phyloP scores from a whole-genome alignment of 30 jellyfish, hydroid and myxozoan species.

The Rhopilema esculentum region DNA sequence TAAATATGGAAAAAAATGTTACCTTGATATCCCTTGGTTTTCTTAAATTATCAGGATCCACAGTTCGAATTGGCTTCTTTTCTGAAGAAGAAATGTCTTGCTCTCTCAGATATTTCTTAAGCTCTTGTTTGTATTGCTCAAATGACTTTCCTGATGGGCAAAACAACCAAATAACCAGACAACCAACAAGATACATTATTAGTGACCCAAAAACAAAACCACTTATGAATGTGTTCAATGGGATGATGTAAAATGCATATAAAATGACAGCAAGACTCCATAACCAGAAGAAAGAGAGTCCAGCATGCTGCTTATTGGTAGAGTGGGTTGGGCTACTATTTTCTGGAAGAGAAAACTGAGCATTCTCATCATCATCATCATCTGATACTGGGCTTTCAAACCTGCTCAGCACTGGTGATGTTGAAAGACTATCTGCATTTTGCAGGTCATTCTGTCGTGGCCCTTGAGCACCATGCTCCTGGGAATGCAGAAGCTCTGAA shows the following conservation, averaged over 20 bases:
- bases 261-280: constrained; percentile 63
- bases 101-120: constrained; percentile 66
- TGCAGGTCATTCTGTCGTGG: constrained; percentile 47
- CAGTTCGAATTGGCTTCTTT: constrained; percentile 45
- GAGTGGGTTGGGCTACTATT: constrained; percentile 6
- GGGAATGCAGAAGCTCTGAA: constrained; percentile 87
- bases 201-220: constrained; percentile 78
- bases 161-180: constrained; percentile 78
- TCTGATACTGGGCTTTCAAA: constrained; percentile 54
- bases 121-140: constrained; percentile 79
- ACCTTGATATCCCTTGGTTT: constrained; percentile 98
- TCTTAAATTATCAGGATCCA: constrained; percentile 73
- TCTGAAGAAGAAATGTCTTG: constrained; percentile 39
- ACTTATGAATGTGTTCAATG: constrained; percentile 32
- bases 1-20: no score
- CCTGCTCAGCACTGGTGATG: constrained; percentile 57
- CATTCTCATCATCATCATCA: constrained; percentile 29
- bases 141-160: constrained; percentile 93
- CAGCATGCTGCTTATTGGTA: background rate
- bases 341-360: constrained; percentile 11
- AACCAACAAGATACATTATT: constrained; percentile 78
- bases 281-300: constrained; percentile 30
- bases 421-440: constrained; percentile 20
- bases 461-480: constrained; percentile 59
- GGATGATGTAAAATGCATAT: constrained; percentile 44